Conservation (phyloP, 2,113 vertebrate species). For the Tachysurus fulvidraco region DNA sequence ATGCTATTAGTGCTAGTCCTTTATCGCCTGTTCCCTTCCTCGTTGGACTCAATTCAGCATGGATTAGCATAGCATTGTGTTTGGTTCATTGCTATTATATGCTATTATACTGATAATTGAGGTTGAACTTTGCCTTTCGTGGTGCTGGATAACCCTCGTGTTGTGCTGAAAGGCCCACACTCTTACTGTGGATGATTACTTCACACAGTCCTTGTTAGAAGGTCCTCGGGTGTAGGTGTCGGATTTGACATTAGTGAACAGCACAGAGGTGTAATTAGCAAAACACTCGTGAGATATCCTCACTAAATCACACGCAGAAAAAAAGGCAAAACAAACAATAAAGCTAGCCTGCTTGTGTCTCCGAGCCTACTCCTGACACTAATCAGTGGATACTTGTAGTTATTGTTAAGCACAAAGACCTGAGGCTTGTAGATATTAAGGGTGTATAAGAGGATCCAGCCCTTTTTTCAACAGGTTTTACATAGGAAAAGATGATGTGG, state of each 20-base stretch:
- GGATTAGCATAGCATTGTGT: slow-evolving; percentile 52
- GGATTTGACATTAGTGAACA: slow-evolving; percentile 50
- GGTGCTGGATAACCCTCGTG: slow-evolving; percentile 37
- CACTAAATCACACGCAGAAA: slow-evolving; percentile 2
- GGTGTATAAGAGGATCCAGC: slow-evolving; percentile 25
- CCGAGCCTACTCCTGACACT: slow-evolving; percentile 43
- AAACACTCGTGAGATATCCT: slow-evolving; percentile 36
- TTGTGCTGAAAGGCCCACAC: slow-evolving; percentile 38
- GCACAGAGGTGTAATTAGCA: slow-evolving; percentile 47
- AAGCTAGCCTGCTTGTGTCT: slow-evolving; percentile 26
- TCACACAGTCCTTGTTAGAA: slow-evolving; percentile 45
- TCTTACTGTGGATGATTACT: slow-evolving; percentile 42
- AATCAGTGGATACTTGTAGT: slow-evolving; percentile 45
- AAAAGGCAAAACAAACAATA: slow-evolving; percentile 38
- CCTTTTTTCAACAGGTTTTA: slow-evolving; percentile 41
- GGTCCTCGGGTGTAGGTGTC: slow-evolving; percentile 44
- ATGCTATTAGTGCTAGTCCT: slow-evolving; percentile 37
- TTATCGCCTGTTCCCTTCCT: slow-evolving; percentile 20
- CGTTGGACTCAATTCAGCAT: slow-evolving; percentile 31
- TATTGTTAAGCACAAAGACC: slow-evolving; percentile 43
- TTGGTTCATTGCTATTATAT: slow-evolving; percentile 23
- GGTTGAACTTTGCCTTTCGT: slow-evolving; percentile 48
- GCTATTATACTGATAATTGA: slow-evolving; percentile 44
- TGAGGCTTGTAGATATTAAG: slow-evolving; percentile 35
- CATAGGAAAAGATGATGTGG: neutral